Percentiles rank a stretch among this genome's conserved stretches.
Conservation (phyloP, 2,888 invertebrate species). For the Apocheima hispidaria region DNA sequence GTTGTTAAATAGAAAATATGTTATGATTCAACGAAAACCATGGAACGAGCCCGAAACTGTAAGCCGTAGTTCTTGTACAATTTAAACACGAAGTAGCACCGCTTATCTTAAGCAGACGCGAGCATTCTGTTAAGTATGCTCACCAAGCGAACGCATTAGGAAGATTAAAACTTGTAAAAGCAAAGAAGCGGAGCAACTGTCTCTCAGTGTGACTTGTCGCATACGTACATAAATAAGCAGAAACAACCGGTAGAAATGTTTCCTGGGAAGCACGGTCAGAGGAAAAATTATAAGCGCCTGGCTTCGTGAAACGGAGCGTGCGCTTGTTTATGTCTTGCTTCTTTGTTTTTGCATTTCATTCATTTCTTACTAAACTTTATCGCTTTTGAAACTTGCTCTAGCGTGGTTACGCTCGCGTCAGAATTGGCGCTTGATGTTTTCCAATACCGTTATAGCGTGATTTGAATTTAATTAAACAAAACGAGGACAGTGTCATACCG, state of each 20-base stretch:
- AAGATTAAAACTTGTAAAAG: slow-evolving; percentile 83
- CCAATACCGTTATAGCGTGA: not conserved
- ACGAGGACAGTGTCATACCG: not conserved
- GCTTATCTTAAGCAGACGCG: slow-evolving; percentile 61
- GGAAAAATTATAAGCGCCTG: slow-evolving; percentile 46
- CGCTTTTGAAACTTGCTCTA: slow-evolving; percentile 13
- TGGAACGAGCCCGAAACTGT: slow-evolving; percentile 3
- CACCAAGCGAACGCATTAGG: slow-evolving; percentile 78
- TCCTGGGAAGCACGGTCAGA: slow-evolving; percentile 44
- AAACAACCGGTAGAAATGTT: slow-evolving; percentile 36
- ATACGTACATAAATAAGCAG: slow-evolving; percentile 49
- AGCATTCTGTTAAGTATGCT: slow-evolving; percentile 70
- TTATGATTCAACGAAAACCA: slow-evolving; percentile 16
- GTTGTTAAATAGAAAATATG: slow-evolving; percentile 15
- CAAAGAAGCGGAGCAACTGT: slow-evolving; percentile 68
- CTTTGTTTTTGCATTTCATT: slow-evolving; percentile 35
- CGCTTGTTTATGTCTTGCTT: slow-evolving; percentile 24
- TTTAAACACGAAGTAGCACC: slow-evolving; percentile 51
- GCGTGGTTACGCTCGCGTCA: slow-evolving; percentile 1
- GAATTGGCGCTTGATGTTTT: not conserved
- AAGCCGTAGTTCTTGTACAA: slow-evolving; percentile 40
- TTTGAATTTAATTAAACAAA: not conserved
- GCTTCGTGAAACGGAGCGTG: slow-evolving; percentile 38
- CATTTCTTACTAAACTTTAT: slow-evolving; percentile 25
- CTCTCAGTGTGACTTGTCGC: slow-evolving; percentile 51